Conservation (phyloP, 1,140 invertebrate genomes). For the Rhagoletis pomonella region DNA sequence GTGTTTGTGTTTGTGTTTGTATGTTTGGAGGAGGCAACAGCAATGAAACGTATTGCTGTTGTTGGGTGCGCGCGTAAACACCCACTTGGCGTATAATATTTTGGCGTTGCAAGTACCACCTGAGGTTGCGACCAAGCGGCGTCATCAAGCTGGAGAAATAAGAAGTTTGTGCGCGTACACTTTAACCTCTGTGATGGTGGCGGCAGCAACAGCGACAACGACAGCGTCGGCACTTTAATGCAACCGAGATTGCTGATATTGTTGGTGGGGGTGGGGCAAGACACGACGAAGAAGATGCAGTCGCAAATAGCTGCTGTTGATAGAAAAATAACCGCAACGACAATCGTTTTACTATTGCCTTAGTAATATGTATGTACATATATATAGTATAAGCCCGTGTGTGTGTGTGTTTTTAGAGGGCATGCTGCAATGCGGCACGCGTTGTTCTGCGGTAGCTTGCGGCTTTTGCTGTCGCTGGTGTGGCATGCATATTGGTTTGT, state of each 20-base stretch:
- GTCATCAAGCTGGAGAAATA: not conserved
- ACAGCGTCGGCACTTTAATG: not conserved
- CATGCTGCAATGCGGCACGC: conserved; percentile 22
- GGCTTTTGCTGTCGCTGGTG: conserved; percentile 32
- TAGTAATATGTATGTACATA: not conserved
- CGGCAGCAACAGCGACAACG: not conserved
- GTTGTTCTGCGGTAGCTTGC: conserved; percentile 44
- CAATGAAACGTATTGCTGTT: not conserved
- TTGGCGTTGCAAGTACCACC: not conserved
- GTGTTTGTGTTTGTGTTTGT: not conserved
- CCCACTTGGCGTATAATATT: conserved; percentile 7
- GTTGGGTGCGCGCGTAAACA: conserved; percentile 15
- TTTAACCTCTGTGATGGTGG: conserved; percentile 41
- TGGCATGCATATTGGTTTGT: conserved; percentile 34
- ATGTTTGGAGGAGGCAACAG: not conserved
- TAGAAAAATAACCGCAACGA: conserved; percentile 13
- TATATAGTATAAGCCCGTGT: not conserved
- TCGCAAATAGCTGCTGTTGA: conserved; percentile 35
- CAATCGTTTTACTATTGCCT: not conserved
- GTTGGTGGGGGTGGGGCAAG: conserved; percentile 13
- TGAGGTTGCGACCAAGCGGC: not conserved
- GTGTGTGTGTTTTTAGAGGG: not conserved
- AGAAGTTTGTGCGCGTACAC: conserved; percentile 48
- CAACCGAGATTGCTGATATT: not conserved
- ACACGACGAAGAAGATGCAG: conserved; percentile 27